Conservation (phyloP, 1,140 invertebrate genomes). For the Sarcophaga bullata region DNA sequence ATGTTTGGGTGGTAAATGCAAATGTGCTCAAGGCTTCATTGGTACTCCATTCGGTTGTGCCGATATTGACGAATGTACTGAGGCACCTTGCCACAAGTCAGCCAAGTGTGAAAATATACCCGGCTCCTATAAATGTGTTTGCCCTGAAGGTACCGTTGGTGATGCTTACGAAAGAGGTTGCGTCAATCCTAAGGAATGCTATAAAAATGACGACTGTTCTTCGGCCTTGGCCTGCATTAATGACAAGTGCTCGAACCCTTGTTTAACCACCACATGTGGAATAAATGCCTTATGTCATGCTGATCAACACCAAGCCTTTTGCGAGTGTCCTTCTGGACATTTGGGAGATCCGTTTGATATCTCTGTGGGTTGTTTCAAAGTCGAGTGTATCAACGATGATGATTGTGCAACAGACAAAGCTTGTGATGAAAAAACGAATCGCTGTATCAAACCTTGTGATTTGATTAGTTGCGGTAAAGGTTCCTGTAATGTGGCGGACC, state of each 20-base stretch:
- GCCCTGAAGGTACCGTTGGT: constrained; percentile 80
- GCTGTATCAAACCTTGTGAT: constrained; percentile 85
- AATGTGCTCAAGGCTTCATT: constrained; percentile 78
- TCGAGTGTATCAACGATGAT: constrained; percentile 80
- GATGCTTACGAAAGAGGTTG: constrained; percentile 82
- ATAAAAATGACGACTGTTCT: constrained; percentile 74
- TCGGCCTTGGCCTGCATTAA: constrained; percentile 77
- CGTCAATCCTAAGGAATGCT: constrained; percentile 76
- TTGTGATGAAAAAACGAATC: constrained; percentile 79
- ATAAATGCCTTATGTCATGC: constrained; percentile 78
- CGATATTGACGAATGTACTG: constrained; percentile 83
- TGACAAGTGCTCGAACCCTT: constrained; percentile 82
- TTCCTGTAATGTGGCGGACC: constrained; percentile 75
- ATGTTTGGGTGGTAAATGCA: constrained; percentile 83
- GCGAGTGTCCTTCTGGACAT: constrained; percentile 80
- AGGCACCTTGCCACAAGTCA: constrained; percentile 81
- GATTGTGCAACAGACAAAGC: constrained; percentile 81
- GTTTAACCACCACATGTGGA: constrained; percentile 75
- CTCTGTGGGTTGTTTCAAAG: constrained; percentile 81
- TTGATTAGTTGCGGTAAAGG: constrained; percentile 78
- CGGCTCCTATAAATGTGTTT: constrained; percentile 83
- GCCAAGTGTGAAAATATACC: constrained; percentile 82
- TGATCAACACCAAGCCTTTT: constrained; percentile 75
- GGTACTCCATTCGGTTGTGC: constrained; percentile 75
- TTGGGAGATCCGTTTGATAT: constrained; percentile 81